Evolutionary conservation across 2,113 vertebrate genomes (phyloP), one percentile per base, ranked within the genome.

Genomic region (Sula dactylatra): DNA sequence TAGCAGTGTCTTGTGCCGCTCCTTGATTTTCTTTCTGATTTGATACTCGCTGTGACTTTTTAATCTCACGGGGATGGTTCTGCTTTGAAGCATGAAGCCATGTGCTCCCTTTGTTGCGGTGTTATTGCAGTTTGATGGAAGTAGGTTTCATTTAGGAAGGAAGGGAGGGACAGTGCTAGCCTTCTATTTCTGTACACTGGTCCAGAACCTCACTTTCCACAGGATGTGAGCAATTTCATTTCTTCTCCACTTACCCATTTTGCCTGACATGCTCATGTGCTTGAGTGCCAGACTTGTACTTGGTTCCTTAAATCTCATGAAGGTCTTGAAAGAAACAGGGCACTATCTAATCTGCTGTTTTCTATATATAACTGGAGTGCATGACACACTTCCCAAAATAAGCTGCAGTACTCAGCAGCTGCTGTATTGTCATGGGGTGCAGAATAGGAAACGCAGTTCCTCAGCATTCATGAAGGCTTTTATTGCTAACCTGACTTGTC

Each of bases 371-470:
- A 91, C 74, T 67, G 80, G 72, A 93, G 78, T 78, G 32, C 83
- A 76, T 83, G 90, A 90, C 95, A 93, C 76, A 59, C 45, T 87
- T 95, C 77, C 91, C 66, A 87, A 95, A 96, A 96, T 94, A 96
- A 91, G 50, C 76, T 84, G 64, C 80, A 72, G 88, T 54, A 34
- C 26, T 90, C 62, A 47, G 15, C 4, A 12, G 49, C 71, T 94
- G 67, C 64, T 95, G 52, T 26, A 25, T 88, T 95, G 78, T 76
- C 84, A 49, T 32, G 74, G 62, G 31, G 26, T 52, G 86, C 66
- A 80, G 88, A 59, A 82, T 7, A 86, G 79, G 61, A 95, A 92
- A 64, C 7, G 3, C 65, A 82, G 71, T n/a, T 86, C 86, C 88
- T 92, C 79, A 72, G 71, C 67, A 91, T 91, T 91, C 67, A 49